Percentiles rank a stretch among this genome's conserved stretches.
These are phyloP conservation scores for Cichlasoma orientale DNA, from an alignment of 2,797 vertebrate genomes.

Conservation along the genomic window DNA sequence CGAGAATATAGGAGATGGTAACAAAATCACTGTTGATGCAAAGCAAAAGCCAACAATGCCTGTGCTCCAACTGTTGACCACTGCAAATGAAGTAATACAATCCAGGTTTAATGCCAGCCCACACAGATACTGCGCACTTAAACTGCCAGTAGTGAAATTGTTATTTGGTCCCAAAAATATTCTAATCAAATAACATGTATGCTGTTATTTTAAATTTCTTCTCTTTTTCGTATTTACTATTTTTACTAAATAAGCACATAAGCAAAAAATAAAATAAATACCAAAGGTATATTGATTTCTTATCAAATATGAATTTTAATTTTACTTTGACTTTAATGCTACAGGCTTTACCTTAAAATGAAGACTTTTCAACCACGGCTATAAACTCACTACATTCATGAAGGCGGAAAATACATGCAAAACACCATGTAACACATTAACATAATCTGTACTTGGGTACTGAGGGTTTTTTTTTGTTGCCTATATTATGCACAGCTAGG, in stretches of 20 bases:
- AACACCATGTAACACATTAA: neutral
- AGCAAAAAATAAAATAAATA: too few relatives aligned
- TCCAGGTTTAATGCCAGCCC: neutral
- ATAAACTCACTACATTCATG: neutral
- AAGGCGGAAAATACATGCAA: conserved; percentile 1
- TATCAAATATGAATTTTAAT: neutral
- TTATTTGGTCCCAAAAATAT: neutral
- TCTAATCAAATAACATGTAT: neutral
- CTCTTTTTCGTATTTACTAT: neutral
- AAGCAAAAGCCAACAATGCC: neutral
- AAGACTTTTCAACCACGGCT: neutral
- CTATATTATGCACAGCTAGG: conserved; percentile 16
- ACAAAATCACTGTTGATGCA: neutral
- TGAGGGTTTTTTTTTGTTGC: conserved; percentile 1
- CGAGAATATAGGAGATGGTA: neutral
- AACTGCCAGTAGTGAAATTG: neutral
- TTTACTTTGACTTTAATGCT: neutral
- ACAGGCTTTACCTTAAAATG: neutral
- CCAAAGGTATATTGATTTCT: neutral
- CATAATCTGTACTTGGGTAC: conserved; percentile 13
- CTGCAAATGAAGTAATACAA: neutral
- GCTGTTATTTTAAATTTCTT: neutral
- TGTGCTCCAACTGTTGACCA: neutral
- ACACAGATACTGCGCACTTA: neutral
- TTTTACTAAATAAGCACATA: too few relatives aligned